Percentiles rank a stretch among this genome's conserved stretches.
phyloP scores from a whole-genome alignment of 2,113 vertebrate genomes.

The Zosterops lateralis region DNA sequence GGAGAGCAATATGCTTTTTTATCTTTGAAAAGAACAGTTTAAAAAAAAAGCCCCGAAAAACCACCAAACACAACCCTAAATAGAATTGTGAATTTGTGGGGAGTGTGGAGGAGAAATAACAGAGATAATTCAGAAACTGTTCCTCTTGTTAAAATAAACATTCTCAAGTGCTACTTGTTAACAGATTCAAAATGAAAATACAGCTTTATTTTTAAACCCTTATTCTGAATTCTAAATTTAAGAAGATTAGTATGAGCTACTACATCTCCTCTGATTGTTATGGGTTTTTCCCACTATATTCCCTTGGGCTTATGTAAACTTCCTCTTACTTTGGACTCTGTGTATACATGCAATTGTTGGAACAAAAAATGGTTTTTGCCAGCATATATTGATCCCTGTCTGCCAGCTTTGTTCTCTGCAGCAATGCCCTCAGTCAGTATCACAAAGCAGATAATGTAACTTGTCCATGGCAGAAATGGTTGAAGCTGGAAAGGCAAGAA shows the following conservation, averaged over 20 bases:
- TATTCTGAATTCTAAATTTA: not conserved
- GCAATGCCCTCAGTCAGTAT: not conserved
- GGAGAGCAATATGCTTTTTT: not conserved
- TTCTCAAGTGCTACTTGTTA: not conserved
- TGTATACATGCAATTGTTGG: not conserved
- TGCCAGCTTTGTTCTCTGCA: constrained; percentile 1
- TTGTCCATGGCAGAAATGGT: not conserved
- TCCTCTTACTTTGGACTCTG: not conserved
- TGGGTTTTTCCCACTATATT: not conserved
- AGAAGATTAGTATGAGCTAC: not conserved
- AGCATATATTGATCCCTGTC: not conserved
- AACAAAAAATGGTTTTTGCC: not conserved
- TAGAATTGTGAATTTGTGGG: not conserved
- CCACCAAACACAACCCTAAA: not conserved
- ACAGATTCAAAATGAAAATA: not conserved
- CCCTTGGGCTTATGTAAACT: not conserved
- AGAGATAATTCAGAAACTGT: not conserved
- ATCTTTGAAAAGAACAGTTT: not conserved
- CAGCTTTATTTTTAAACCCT: not conserved
- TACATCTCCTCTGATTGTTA: not conserved
- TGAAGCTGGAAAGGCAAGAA: not conserved
- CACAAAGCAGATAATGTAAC: not conserved
- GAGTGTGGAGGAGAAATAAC: not conserved
- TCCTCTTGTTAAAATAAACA: not conserved
- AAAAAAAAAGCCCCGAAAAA: not conserved